Base-by-base conservation (phyloP, 2,113 vertebrate species). In the Caranx melampygus region DNA sequence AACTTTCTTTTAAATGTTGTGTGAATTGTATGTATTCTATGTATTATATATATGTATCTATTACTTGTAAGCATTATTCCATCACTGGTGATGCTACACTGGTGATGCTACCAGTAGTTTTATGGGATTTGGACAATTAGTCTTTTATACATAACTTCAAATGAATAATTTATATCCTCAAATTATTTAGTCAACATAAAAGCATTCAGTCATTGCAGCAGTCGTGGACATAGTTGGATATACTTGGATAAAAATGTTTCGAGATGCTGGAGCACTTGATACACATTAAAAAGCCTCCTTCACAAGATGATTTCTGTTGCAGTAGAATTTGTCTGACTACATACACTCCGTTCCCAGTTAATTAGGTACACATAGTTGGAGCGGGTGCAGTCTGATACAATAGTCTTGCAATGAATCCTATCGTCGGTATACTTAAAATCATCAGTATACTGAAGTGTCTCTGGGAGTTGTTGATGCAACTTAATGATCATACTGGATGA, bases 61-160 rank as follows among this genome's bases (percentile, higher is more conserved):
- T 52, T 52, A 52, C 14, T 16, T 59, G 9, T 13, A 42, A 16
- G 40, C 26, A 59, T 69, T 8, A 34, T 8, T 67, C 42, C 6
- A 21, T 47, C 51, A 6, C 20, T 71, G 20, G 67, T 51, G 33
- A 81, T 62, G 10, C 26, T 62, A n/a, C n/a, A 6, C 20, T 71
- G 20, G 67, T 51, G 26, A 26, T 64, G 40, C 37, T 3, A 68
- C 11, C 44, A 31, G 9, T 11, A 31, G 31, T 26, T 47, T 72
- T 31, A 37, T 4, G 10, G 13, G 26, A 12, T 72, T 12, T 2
- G 40, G 9, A 40, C 40, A 40, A 1, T 26, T 26, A 42, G 40
- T 8, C 8, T 10, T 42, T 42, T 42, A 57, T 62, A 6, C 5
- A 26, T 16, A 26, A 8, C 2, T 15, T 35, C 0, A 31, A 44